Evolutionary conservation across 2,113 vertebrate genomes (phyloP).

Genomic region (Illadopsis cleaveri): DNA sequence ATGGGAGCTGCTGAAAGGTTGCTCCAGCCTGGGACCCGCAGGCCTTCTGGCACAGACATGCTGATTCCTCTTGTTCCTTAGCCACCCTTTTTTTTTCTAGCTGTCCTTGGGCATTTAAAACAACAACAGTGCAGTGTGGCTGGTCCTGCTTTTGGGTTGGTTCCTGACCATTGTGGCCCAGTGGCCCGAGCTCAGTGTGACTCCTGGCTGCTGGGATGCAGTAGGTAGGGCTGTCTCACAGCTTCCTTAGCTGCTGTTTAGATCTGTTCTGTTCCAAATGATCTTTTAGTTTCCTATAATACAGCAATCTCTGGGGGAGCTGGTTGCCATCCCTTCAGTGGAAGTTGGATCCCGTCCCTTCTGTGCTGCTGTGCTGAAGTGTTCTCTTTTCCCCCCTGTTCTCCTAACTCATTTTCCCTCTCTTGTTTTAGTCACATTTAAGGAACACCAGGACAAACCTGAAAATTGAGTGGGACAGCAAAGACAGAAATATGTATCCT

Average conservation of each 20-base stretch:
- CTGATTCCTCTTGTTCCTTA: not conserved
- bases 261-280: not conserved
- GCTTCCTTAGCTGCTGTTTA: not conserved
- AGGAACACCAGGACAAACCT: slow-evolving; percentile 17
- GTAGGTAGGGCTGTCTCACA: not conserved
- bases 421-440: not conserved
- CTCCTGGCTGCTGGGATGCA: not conserved
- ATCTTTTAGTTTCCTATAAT: not conserved
- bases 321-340: not conserved
- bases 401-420: not conserved
- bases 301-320: not conserved
- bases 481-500: not conserved
- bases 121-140: not conserved
- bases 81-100: not conserved
- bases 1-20: not conserved
- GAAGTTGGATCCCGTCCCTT: not conserved
- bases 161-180: accelerated
- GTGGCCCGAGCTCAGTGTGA: not conserved
- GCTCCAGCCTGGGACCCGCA: not conserved
- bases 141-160: not conserved
- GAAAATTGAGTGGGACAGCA: not conserved
- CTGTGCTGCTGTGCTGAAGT: not conserved
- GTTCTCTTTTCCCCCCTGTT: not conserved
- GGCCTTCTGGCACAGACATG: not conserved
- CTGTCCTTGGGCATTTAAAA: not conserved